A percentile compares a stretch with the other conserved stretches of the same genome.
phyloP scores from a whole-genome alignment of 2,797 vertebrate genomes.

The Anguilla pacifica region DNA sequence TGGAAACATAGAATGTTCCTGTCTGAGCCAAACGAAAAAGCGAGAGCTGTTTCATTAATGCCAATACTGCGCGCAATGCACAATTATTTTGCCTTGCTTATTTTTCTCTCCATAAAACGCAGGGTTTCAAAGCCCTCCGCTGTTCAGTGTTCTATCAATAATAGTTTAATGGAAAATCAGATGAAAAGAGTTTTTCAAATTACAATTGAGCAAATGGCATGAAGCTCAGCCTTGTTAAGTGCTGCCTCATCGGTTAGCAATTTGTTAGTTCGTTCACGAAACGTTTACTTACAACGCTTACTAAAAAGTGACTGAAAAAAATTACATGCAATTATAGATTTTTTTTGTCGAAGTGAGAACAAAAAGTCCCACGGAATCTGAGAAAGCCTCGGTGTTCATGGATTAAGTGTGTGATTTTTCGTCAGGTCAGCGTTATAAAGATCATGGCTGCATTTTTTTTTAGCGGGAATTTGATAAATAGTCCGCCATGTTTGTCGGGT shows the following conservation, averaged over 20 bases:
- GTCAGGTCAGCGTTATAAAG: background rate
- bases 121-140: background rate
- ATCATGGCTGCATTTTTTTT: background rate
- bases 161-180: slow-evolving; percentile 7
- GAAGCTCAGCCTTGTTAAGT: background rate
- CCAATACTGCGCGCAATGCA: background rate
- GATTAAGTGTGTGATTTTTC: background rate
- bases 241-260: background rate
- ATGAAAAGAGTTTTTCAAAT: background rate
- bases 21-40: background rate
- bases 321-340: background rate
- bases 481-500: background rate
- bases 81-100: background rate
- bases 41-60: background rate
- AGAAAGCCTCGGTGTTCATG: background rate
- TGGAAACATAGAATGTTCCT: background rate
- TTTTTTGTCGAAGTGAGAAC: background rate
- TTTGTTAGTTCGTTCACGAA: background rate
- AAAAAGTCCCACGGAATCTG: background rate
- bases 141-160: slow-evolving; percentile 6
- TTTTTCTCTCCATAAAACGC: background rate
- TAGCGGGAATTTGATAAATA: background rate
- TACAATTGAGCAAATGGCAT: slow-evolving; percentile 6
- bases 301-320: background rate
- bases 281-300: background rate